Evolutionary conservation across 1,140 invertebrate genomes (phyloP).

Genomic region (Conus ventricosus): DNA sequence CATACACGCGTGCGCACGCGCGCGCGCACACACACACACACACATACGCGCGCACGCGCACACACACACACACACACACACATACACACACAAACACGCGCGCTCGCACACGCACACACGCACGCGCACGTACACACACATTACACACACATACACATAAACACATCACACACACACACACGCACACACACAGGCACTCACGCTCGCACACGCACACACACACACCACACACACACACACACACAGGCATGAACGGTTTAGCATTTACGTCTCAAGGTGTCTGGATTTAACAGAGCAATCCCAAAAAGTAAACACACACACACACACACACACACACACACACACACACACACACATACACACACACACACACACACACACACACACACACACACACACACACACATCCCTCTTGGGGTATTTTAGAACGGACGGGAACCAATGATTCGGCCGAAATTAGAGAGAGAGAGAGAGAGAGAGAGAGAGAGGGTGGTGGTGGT

Average conservation of each 20-base stretch:
- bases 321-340: not conserved
- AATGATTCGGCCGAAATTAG: too few relatives aligned
- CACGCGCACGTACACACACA: not conserved
- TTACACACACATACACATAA: not conserved
- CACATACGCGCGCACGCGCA: too few relatives aligned
- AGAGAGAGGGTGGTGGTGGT: too few relatives aligned
- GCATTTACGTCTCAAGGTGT: too few relatives aligned
- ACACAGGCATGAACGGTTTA: too few relatives aligned
- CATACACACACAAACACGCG: not conserved
- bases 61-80: not conserved
- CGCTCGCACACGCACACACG: not conserved
- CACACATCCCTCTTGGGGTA: not conserved
- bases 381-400: not conserved
- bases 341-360: not conserved
- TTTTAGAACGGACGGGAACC: too few relatives aligned
- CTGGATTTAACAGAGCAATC: too few relatives aligned
- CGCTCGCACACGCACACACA: not conserved
- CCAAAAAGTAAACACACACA: too few relatives aligned
- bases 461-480: too few relatives aligned
- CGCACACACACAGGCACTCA: too few relatives aligned
- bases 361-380: too few relatives aligned
- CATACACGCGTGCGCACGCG: too few relatives aligned
- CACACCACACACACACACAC: not conserved
- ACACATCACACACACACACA: conserved; percentile 5
- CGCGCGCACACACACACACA: not conserved